These are phyloP conservation scores for Trichogramma pretiosum DNA, from an alignment of 1,140 invertebrate species.

Conservation along the genomic window DNA sequence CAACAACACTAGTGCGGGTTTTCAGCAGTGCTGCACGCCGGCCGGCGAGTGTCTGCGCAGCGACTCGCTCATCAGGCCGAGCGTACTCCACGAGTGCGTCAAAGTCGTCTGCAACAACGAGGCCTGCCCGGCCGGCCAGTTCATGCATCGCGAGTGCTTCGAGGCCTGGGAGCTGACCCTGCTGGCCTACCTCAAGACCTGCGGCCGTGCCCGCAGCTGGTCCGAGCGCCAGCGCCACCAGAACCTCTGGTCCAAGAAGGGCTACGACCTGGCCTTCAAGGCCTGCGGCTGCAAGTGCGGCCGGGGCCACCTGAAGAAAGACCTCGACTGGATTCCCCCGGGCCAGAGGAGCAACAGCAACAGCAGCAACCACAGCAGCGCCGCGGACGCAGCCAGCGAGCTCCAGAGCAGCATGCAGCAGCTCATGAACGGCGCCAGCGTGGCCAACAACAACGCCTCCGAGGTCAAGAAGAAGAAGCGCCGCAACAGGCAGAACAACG, in stretches of 20 bases:
- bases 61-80: constrained; percentile 57
- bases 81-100: constrained; percentile 52
- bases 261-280: constrained; percentile 87
- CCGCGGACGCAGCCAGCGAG: constrained; percentile 47
- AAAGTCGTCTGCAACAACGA: constrained; percentile 94
- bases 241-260: constrained; percentile 96
- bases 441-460: constrained; percentile 43
- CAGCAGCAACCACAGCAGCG: constrained; percentile 43
- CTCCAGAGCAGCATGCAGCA: constrained; percentile 58
- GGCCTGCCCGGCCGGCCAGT: constrained; percentile 72
- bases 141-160: constrained; percentile 94
- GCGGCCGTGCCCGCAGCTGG: constrained; percentile 84
- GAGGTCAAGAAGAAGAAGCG: constrained; percentile 68
- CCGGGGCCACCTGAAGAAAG: constrained; percentile 86
- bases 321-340: constrained; percentile 82
- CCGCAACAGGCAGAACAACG: constrained; percentile 54
- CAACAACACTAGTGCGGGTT: constrained; percentile 31
- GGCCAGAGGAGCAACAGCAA: constrained; percentile 45
- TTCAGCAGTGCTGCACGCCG: constrained; percentile 69
- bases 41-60: constrained; percentile 65
- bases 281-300: constrained; percentile 82
- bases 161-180: constrained; percentile 85
- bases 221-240: constrained; percentile 87
- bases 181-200: constrained; percentile 78
- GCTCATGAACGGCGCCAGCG: constrained; percentile 37